Base-by-base conservation (phyloP, 2,113 vertebrate genomes). In the Phasianus colchicus region DNA sequence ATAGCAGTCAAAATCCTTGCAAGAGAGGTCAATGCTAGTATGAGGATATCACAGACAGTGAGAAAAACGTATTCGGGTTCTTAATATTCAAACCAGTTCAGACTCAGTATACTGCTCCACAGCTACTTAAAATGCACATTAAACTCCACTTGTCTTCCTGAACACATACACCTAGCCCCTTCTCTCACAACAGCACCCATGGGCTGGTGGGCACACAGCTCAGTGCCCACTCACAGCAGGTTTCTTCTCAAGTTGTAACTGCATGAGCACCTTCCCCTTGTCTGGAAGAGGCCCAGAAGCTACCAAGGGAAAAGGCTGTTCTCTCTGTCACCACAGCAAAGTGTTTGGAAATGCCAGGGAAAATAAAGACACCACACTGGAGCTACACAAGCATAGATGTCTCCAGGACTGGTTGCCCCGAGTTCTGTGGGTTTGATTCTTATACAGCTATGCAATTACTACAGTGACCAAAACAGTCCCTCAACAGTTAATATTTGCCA, bases 211-310 rank as follows among this genome's bases (percentile, higher is more conserved):
- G 20, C 64, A 40, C 30, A 2, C 65, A 67, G 12, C 32, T 71
- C 34, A 4, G 13, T 42, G 13, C 42, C 14, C 61, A 48, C 34
- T 52, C 32, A 42, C 63, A 38, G 2, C 45, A 54, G 50, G 13
- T 17, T 92, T 54, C 69, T 74, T 30, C 55, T 60, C 47, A 50
- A 60, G 54, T 1, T 24, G 38, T n/a, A 42, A 72, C 25, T 61
- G 63, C 48, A 24, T 0, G 4, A 32, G 5, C 13, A 13, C 0
- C 69, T 50, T 3, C 13, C 21, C 38, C 47, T 57, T 57, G 55
- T 32, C 17, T 32, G 14, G 43, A 50, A 48, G 16, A 1, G 22
- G 15, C 43, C 21, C 34, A 27, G 58, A 14, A 38, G 18, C 71
- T 60, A 25, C 38, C 32, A n/a, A 18, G 42, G 11, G 9, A 42